These are phyloP conservation scores for Drosophila micromelanica DNA, from an alignment of 1,140 invertebrate species.

Conservation along the genomic window DNA sequence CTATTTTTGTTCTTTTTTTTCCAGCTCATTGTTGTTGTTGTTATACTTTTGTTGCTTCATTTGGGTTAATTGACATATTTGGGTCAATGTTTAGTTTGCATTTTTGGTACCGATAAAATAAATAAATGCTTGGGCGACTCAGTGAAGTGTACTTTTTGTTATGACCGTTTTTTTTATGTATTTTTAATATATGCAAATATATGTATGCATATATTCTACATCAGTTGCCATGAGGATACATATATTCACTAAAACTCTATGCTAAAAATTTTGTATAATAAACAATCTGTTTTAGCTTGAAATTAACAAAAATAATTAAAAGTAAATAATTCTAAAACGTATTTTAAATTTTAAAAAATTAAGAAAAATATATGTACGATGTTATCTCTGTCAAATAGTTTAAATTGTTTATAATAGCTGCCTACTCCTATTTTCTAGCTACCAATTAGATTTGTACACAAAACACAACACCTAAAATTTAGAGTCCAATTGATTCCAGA, in stretches of 20 bases:
- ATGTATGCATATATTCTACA: background rate
- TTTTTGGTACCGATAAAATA: constrained; percentile 46
- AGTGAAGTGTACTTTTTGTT: constrained; percentile 19
- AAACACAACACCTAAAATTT: background rate
- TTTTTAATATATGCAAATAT: background rate
- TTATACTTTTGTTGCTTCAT: constrained; percentile 37
- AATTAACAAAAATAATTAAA: background rate
- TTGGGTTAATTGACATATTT: constrained; percentile 74
- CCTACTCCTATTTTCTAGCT: too few relatives aligned
- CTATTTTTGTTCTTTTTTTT: constrained; percentile 25
- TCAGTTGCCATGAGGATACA: background rate
- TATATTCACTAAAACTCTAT: background rate
- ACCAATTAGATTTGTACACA: background rate
- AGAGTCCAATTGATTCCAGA: background rate
- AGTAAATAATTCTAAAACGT: too few relatives aligned
- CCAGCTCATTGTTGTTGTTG: constrained; percentile 9
- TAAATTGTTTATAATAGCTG: too few relatives aligned
- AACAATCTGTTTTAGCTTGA: background rate
- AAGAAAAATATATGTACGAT: too few relatives aligned
- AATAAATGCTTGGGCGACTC: constrained; percentile 32
- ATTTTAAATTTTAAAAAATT: too few relatives aligned
- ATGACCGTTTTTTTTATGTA: background rate
- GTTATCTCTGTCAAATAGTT: too few relatives aligned
- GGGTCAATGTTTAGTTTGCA: constrained; percentile 76
- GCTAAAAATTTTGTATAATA: background rate